Evolutionary conservation across 1,140 invertebrate genomes (phyloP).

Genomic region (Caenorhabditis tropicalis): DNA sequence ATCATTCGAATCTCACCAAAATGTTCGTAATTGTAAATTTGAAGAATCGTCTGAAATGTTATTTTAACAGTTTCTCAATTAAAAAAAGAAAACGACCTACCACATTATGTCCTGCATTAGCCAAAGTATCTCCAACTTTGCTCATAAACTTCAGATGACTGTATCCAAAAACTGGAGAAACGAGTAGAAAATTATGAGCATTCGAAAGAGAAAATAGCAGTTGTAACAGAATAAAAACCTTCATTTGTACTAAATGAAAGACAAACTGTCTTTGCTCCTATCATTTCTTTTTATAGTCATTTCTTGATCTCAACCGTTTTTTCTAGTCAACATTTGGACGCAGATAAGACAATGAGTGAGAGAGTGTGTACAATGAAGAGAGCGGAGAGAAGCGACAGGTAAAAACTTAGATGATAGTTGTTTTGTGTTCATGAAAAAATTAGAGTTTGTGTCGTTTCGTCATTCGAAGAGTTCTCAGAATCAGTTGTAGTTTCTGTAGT

Average conservation of each 20-base stretch:
- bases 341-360: not conserved
- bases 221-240: not conserved
- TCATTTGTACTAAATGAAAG: not conserved
- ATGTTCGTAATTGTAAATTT: conserved; percentile 23
- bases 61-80: not conserved
- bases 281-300: not conserved
- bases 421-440: not conserved
- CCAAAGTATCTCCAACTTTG: not conserved
- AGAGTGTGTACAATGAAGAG: not conserved
- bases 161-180: not conserved
- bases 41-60: not conserved
- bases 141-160: conserved; percentile 21
- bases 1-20: not conserved
- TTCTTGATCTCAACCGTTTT: not conserved
- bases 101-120: not conserved
- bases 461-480: not conserved
- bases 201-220: not conserved
- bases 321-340: not conserved
- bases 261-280: not conserved
- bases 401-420: not conserved
- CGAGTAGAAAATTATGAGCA: not conserved
- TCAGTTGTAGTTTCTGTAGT: not conserved
- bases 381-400: not conserved
- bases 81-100: not conserved
- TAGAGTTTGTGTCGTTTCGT: conserved; percentile 23